Evolutionary conservation across 2,797 vertebrate species (phyloP), one percentile per base, ranked within the genome.

Genomic region (Dromococcyx pavoninus): DNA sequence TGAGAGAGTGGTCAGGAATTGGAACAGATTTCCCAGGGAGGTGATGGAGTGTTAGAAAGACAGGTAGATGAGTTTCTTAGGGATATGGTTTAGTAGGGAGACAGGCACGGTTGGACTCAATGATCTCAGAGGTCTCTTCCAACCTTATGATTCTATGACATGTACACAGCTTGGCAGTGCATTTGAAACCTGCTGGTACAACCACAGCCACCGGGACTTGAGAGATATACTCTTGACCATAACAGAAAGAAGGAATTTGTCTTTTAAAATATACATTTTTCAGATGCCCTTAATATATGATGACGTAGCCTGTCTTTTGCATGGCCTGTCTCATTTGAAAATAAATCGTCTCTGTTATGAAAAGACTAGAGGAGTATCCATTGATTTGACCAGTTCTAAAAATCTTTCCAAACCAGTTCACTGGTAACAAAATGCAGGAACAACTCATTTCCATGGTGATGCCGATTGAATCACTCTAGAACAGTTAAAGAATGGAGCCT

Each of bases 381-480:
- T 84, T 1, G 22, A 80, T 75, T 91, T 85, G 93, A 74, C 66
- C 91, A 33, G 28, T 88, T 95, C 30, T 80, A 71, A 60, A 84
- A 90, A 21, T 74, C 71, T 78, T 83, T 95, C 70, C 60, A 88
- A 86, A 56, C 79, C 89, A 94, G 79, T 96, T 96, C 28, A 51
- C 51, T 92, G 69, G 62, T 88, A 81, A 50, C 30, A 91, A 91
- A 97, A 96, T 95, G 69, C 95, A 95, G 85, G 89, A 96, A 86
- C 89, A 95, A 24, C 78, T 95, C 24, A 95, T 97, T 89, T 81
- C 97, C 89, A 70, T 96, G 89, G 94, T 93, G 87, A 95, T 95
- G 82, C 93, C 64, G 24, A 82, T 73, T 95, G 81, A 95, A 94
- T 96, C 74, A 21, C 58, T 74, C 61, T 66, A 90, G 88, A 94